Base-by-base conservation (phyloP, 2,113 vertebrate genomes). In the Channa argus region DNA sequence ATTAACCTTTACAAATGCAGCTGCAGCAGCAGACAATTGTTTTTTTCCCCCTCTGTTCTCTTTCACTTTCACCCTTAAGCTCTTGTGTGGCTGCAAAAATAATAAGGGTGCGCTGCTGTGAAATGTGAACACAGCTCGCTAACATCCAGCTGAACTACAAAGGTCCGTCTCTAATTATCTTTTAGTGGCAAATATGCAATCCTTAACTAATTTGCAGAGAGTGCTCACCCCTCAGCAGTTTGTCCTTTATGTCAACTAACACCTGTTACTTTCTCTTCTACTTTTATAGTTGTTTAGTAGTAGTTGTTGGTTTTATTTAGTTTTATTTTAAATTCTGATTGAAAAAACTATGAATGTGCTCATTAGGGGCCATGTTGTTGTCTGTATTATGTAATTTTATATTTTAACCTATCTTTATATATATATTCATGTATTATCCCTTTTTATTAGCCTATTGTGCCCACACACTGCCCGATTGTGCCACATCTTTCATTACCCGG, bases 401-500 rank as follows among this genome's bases (percentile, higher is more conserved):
- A 68, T 55, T 83, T 74, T 34, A 55, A 71, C 50, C 68, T 70
- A 15, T 37, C 51, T 74, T 74, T 75, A 75, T 63, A 69, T 71
- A 24, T 24, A 24, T 24, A 1, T 71, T 63, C 33, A 59, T 70
- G 6, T 71, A 44, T 71, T 80, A 65, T 76, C 15, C 46, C 36
- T 55, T 80, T 81, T 76, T 78, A 74, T 82, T 77, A 61, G 64
- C 65, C 51, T 54, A 63, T 82, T 86, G 71, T 78, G 66, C 74
- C 73, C 38, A 59, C 51, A 24, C 74, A 36, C 55, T 70, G 77
- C 70, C 74, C 68, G 4, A 63, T 66, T 86, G 79, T 77, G 62
- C 72, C 63, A 43, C 24, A 34, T 87, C 77, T 89, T 89, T 90
- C 84, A 92, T 90, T 89, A 89, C 80, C 63, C 37, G 15, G 70